Evolutionary conservation across 2,888 invertebrate genomes (phyloP), one percentile per base, ranked within the genome.

Genomic region (Lamproptera curius): DNA sequence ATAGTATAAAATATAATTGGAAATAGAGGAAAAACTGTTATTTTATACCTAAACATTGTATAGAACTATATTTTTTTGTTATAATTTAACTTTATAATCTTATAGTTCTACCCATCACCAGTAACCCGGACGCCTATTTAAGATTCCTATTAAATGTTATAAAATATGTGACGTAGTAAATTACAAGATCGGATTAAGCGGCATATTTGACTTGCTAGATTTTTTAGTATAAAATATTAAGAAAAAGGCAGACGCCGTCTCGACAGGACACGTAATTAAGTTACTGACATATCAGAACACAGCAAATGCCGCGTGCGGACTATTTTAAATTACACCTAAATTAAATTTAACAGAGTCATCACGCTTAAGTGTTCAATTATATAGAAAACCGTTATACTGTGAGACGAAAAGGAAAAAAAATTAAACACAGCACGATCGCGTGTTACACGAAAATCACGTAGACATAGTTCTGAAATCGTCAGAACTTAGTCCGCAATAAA

Each of bases 201-300:
- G 28, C n/a, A 28, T n/a, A 28, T 28, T 28, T 28, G 28, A 10
- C n/a, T 28, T 28, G 8, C 4, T 9, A 8, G 9, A 10, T 28
- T 28, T 28, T 10, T 28, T 28, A 2, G n/a, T 9, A 2, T n/a
- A 28, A 10, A 10, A 10, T 35, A 16, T 36, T 16, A 11, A 31
- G 16, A 14, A 40, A 41, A 17, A 23, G 31, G 16, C 31, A 41
- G 13, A n/a, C n/a, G n/a, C n/a, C n/a, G n/a, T 28, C 31, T 41
- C 16, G 17, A 41, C 16, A 31, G 17, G 17, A 41, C 41, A 16
- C 13, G 41, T 41, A 33, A 17, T 13, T 31, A 41, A 41, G 13
- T 13, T 16, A 41, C 31, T 41, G 41, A 41, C 41, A 41, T 41
- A 33, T 33, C 41, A 41, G 41, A 13, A n/a, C n/a, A n/a, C n/a